Evolutionary conservation across 2,797 vertebrate species (phyloP), one percentile per base, ranked within the genome.

Genomic region (Sitta carolinensis): DNA sequence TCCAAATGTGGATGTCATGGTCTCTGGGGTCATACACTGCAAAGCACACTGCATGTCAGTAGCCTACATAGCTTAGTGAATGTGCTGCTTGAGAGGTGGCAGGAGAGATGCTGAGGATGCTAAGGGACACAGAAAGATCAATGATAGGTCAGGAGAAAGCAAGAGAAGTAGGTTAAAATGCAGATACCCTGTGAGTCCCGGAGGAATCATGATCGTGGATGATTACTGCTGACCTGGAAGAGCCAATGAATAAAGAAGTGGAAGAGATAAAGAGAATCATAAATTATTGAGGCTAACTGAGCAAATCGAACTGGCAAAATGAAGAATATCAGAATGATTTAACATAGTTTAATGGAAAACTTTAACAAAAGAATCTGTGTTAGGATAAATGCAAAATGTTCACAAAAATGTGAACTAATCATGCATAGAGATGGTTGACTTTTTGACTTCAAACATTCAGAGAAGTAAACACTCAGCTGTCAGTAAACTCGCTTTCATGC

Each of bases 131-230:
- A 59, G 64, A 84, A 89, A 88, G 36, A 87, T 93, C 92, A 30
- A 8, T 64, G 29, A 48, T 22, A 61, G 62, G 57, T 90, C 82
- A 89, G 52, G 59, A 76, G 68, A 59, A 84, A 77, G 68, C 32
- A 76, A 62, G 61, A 91, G 45, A 95, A 85, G 77, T 72, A 90
- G 80, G 85, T 90, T 79, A 96, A 87, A 95, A 94, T 42, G 63
- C 52, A 74, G 27, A 66, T 74, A 30, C 16, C 26, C 58, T 4
- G 1, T 27, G n/a, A 38, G 32, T 76, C n/a, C 52, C 54, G 43
- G 38, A 87, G 54, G 45, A 92, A 70, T 63, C 11, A 9, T 10
- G 6, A 48, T 47, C 48, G 40, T 54, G 64, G 89, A 88, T 70
- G 36, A 82, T 94, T 88, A 62, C 40, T 79, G 51, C 38, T 80